Evolutionary conservation across 2,797 vertebrate genomes (phyloP).

Genomic region (Anableps anableps): DNA sequence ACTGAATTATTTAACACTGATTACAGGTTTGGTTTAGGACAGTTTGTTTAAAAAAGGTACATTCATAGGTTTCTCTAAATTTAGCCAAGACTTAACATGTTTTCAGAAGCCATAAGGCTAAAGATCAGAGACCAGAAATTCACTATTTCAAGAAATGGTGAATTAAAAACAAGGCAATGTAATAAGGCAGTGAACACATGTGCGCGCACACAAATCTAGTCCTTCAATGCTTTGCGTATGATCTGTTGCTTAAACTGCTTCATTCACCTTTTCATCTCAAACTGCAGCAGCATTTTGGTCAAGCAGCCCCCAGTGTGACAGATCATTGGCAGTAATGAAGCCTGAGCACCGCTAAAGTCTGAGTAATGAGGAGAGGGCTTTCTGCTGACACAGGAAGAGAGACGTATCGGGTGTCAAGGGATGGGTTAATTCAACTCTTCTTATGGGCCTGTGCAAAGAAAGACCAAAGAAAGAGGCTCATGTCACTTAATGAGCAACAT

Average conservation of each 20-base stretch:
- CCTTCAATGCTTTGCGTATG: conserved; percentile 26
- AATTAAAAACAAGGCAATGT: no score
- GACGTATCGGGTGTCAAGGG: conserved; percentile 53
- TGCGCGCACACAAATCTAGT: not conserved
- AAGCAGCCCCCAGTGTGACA: conserved; percentile 26
- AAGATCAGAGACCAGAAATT: no score
- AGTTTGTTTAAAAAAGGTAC: no score
- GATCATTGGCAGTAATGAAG: conserved; percentile 48
- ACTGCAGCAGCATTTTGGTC: conserved; percentile 57
- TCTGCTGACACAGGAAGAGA: conserved; percentile 56
- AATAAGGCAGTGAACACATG: no score
- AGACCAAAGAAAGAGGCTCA: conserved; percentile 18
- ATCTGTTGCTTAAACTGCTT: conserved; percentile 17
- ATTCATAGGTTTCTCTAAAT: no score
- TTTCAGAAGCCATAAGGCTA: no score
- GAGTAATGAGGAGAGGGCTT: conserved; percentile 52
- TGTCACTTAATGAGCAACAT: conserved; percentile 10
- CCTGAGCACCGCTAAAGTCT: conserved; percentile 47
- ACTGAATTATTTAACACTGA: no score
- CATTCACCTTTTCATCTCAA: conserved; percentile 26
- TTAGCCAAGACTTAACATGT: no score
- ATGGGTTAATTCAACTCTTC: conserved; percentile 37
- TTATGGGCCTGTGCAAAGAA: conserved; percentile 2
- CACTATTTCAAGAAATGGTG: no score
- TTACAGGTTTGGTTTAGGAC: no score